These are phyloP conservation scores for Eulithis testata DNA, from an alignment of 2,888 invertebrate species.

Conservation along the genomic window DNA sequence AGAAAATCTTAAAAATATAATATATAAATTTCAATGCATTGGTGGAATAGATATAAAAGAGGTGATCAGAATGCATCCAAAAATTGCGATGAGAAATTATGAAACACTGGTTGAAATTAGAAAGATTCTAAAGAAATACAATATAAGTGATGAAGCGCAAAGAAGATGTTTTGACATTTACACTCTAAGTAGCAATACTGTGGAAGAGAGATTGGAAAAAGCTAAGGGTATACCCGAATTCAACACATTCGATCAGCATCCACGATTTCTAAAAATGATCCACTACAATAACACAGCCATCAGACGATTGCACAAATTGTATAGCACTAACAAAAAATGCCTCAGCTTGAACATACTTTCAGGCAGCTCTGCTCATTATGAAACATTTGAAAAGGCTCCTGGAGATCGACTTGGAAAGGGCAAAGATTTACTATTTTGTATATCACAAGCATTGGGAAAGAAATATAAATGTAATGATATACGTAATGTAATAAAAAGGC, in stretches of 20 bases:
- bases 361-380: constrained; percentile 68
- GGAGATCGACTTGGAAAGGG: constrained; percentile 76
- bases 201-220: constrained; percentile 66
- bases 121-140: constrained; percentile 66
- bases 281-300: constrained; percentile 70
- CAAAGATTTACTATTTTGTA: constrained; percentile 73
- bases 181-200: constrained; percentile 67
- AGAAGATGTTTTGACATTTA: constrained; percentile 75
- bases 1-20: constrained; percentile 68
- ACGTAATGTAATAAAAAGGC: constrained; percentile 62
- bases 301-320: constrained; percentile 62
- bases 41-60: constrained; percentile 78
- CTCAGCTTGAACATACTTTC: constrained; percentile 75
- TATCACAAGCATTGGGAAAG: constrained; percentile 63
- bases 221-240: constrained; percentile 73
- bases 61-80: constrained; percentile 73
- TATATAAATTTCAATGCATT: constrained; percentile 63
- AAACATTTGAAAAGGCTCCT: constrained; percentile 72
- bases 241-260: constrained; percentile 66
- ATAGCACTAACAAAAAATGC: constrained; percentile 72
- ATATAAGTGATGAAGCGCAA: constrained; percentile 72
- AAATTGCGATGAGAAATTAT: constrained; percentile 66
- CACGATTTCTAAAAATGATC: constrained; percentile 76
- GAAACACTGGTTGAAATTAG: constrained; percentile 61
- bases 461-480: constrained; percentile 57